phyloP scores from a whole-genome alignment of 2,113 vertebrate species.

The Apodemus speciosus region DNA sequence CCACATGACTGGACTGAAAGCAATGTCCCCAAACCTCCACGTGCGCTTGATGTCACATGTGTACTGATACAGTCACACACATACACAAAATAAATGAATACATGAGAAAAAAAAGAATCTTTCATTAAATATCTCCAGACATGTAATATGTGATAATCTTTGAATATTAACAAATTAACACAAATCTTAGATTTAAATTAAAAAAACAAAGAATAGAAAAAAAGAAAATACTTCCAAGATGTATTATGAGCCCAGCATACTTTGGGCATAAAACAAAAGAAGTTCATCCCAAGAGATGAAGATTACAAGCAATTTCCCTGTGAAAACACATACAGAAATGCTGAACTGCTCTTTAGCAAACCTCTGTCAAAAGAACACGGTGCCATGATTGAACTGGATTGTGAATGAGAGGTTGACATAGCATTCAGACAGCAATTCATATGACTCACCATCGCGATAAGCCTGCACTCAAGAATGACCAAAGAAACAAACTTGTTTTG shows the following conservation, averaged over 20 bases:
- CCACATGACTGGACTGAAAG: neutral
- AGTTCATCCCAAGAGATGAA: neutral
- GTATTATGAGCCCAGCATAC: neutral
- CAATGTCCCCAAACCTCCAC: neutral
- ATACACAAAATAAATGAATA: neutral
- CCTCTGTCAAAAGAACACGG: neutral
- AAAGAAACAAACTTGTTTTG: neutral
- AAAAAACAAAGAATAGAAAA: neutral
- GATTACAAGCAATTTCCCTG: neutral
- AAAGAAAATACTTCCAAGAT: neutral
- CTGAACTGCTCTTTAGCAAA: neutral
- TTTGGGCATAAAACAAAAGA: conserved; percentile 37
- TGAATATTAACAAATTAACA: neutral
- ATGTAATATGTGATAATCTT: neutral
- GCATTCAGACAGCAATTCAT: neutral
- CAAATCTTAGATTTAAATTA: neutral
- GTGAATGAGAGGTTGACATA: neutral
- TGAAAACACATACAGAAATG: neutral
- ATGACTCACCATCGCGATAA: neutral
- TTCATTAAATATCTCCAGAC: neutral
- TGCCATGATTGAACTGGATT: neutral
- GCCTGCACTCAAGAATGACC: neutral
- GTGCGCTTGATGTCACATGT: neutral
- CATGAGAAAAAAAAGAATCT: neutral
- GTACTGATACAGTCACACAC: neutral